Base-by-base conservation (phyloP, 2,888 invertebrate species). In the Anoplius nigerrimus region DNA sequence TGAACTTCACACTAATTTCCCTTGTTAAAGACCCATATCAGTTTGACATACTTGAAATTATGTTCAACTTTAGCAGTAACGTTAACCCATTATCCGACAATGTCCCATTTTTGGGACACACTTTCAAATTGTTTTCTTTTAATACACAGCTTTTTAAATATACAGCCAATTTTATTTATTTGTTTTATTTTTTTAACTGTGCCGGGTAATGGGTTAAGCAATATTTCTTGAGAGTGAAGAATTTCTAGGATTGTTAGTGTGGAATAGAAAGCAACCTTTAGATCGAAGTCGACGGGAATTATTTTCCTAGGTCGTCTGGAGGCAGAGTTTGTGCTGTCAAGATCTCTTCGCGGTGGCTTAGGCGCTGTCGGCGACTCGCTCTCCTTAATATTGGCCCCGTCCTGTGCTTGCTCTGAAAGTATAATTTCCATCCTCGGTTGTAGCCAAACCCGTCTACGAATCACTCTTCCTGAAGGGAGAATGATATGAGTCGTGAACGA, bases 201-300 rank as follows among this genome's bases (percentile, higher is more conserved):
- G 22, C 20, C 15, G 11, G 1, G 13, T 1, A 8, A 2, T 6
- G 27, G 27, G n/a, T n/a, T n/a, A n/a, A n/a, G n/a, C n/a, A n/a
- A n/a, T n/a, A n/a, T n/a, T n/a, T n/a, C n/a, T n/a, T n/a, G n/a
- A n/a, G n/a, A n/a, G n/a, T n/a, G n/a, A n/a, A n/a, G n/a, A n/a
- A n/a, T n/a, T n/a, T n/a, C n/a, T n/a, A n/a, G n/a, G n/a, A 27
- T 27, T 27, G 6, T 27, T 27, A 6, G 27, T 6, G 6, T 27
- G 2, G 27, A 2, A 27, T 27, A 27, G 6, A 27, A 11, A 46
- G 21, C 1, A 42, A 86, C 86, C 83, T 86, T 86, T 2, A 87
- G 74, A 76, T 87, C 87, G 54, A 88, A 86, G 70, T 87, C 87
- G 21, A 87, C 85, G n/a, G 86, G 87, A 66, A 87, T 87, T 42